Evolutionary conservation across 2,113 vertebrate genomes (phyloP), one percentile per base, ranked within the genome.

Genomic region (Cebidichthys violaceus): DNA sequence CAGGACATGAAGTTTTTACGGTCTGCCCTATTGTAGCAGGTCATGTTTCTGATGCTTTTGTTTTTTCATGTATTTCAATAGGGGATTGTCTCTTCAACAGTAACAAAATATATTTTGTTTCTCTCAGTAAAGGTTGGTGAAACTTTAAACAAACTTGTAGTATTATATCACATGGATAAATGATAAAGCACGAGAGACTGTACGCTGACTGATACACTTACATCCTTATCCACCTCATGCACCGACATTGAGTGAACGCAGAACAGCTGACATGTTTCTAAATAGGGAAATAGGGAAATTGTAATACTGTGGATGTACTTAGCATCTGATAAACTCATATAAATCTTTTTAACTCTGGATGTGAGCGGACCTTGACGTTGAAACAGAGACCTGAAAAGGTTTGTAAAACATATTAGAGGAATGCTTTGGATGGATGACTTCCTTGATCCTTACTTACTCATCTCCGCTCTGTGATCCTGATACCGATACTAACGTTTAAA

Each of bases 381-480:
- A 88, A 89, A 89, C 84, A 81, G 77, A 90, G 90, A 89, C 81
- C 88, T 88, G 84, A 72, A 88, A 79, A 79, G 85, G 84, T 89
- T 91, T 92, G 84, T 87, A 89, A 92, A 93, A 85, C 77, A 29
- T 79, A 91, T 91, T 87, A 94, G 82, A 89, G 69, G 82, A 92
- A 88, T 57, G 69, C 79, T 84, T 83, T 84, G 79, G 82, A 91
- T 81, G 79, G 73, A 90, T 71, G 69, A 79, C 89, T 89, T 91
- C 90, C 89, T 83, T 86, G 70, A 91, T 90, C 82, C 83, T 85
- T 87, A 86, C 83, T 90, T 86, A 89, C 84, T 81, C 74, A 80
- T 86, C 81, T 92, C 86, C 75, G 64, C 75, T 84, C 59, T 82
- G 81, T 66, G 93, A 93, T 91, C 77, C 72, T 39, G 66, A 90